phyloP scores from a whole-genome alignment of 53 echinoderm and acorn worm species.

The Crossaster papposus region DNA sequence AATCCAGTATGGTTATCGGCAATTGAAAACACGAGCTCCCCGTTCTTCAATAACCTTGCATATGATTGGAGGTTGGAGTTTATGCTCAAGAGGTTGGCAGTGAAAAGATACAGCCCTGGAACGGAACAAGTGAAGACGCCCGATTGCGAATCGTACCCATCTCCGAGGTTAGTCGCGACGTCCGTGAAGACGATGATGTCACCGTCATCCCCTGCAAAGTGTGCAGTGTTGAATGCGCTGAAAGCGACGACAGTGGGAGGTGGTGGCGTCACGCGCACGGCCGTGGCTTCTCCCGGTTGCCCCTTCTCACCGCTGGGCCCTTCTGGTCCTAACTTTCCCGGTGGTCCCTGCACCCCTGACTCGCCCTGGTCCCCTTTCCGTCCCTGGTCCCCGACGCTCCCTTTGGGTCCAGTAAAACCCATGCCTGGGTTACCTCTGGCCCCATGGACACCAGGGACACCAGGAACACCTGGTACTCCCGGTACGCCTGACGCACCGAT shows the following conservation, averaged over 20 bases:
- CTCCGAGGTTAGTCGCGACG: conserved; percentile 2
- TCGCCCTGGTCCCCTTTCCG: background rate
- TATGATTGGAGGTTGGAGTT: background rate
- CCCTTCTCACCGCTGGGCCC: background rate
- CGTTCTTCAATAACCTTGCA: background rate
- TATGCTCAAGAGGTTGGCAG: background rate
- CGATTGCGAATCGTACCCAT: conserved; percentile 18
- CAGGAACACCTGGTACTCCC: background rate
- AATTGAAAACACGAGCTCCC: background rate
- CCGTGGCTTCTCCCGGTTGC: background rate
- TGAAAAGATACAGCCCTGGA: conserved; percentile 16
- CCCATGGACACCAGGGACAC: background rate
- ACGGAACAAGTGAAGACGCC: conserved; percentile 29
- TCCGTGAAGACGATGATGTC: background rate
- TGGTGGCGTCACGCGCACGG: background rate
- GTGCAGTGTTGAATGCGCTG: background rate
- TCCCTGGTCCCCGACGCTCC: background rate
- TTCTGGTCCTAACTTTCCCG: background rate
- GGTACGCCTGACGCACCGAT: background rate
- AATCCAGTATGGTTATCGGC: background rate
- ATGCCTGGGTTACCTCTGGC: background rate
- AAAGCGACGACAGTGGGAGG: conserved; percentile 19
- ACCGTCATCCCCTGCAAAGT: background rate
- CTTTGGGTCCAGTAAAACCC: background rate
- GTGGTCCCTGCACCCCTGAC: background rate